These are phyloP conservation scores for Odocoileus hemionus DNA, from an alignment of 2,113 vertebrate genomes.

Conservation along the genomic window DNA sequence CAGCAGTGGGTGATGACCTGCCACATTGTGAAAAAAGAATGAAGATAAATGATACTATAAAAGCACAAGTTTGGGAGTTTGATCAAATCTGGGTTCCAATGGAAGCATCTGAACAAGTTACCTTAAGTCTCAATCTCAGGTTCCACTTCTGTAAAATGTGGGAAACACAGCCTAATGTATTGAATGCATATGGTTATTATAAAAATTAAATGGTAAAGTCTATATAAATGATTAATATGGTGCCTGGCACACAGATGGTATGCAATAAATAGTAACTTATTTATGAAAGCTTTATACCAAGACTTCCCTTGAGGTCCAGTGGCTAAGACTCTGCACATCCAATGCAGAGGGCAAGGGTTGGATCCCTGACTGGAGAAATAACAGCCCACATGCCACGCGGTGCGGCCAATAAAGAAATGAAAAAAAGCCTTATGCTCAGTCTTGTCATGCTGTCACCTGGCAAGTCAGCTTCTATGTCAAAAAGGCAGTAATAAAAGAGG, in stretches of 20 bases:
- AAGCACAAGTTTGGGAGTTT: background rate
- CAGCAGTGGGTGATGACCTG: background rate
- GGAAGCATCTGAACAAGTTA: background rate
- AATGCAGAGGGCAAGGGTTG: background rate
- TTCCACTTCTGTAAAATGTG: background rate
- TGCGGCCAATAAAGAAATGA: background rate
- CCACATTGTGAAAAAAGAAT: background rate
- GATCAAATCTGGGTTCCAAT: background rate
- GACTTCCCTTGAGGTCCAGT: background rate
- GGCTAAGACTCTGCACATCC: background rate
- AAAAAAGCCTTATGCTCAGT: background rate
- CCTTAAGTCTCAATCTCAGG: background rate
- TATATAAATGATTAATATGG: background rate
- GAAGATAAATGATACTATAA: background rate
- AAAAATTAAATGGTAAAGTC: conserved; percentile 20
- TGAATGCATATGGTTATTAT: background rate
- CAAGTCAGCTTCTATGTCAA: background rate
- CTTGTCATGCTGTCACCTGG: background rate
- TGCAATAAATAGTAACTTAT: background rate
- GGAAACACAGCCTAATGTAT: background rate
- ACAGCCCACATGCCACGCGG: background rate
- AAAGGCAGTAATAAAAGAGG: conserved; percentile 2
- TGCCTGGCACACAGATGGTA: background rate
- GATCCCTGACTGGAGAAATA: background rate
- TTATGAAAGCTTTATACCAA: background rate